Base-by-base conservation (phyloP, 2,888 invertebrate genomes). In the Ditula angustiorana region DNA sequence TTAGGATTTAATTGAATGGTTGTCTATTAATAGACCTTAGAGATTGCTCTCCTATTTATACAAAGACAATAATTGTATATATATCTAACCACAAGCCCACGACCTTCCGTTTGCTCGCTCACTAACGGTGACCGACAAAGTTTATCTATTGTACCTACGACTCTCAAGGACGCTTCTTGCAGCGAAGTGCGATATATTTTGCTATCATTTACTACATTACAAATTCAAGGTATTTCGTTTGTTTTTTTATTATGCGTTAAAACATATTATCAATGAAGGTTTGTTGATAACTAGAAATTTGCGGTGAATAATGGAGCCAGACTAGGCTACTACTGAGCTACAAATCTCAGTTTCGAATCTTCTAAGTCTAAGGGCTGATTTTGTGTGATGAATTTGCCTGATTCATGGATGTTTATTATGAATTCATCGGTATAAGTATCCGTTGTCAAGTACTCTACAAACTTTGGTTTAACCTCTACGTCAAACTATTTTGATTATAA, bases 121-220 rank as follows among this genome's bases (percentile, higher is more conserved):
- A 13, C 26, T 53, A 35, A 53, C 44, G 23, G 19, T 63, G 62
- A 57, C 62, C 62, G 57, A 62, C 57, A 62, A 63, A 57, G 37
- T 19, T 57, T 63, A 63, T 63, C 62, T 50, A 50, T 57, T 62
- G 62, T 49, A n/a, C n/a, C n/a, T n/a, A 35, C 41, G 37, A 24
- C 30, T 23, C 53, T 35, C 62, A 63, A 57, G 62, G 61, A 53
- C 61, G 33, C 21, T 53, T 53, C 53, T 13, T 33, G 52, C 44
- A 19, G n/a, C 16, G 50, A 30, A 46, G 19, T 46, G 46, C 21
- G n/a, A 57, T 30, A 46, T 8, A 23, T 46, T 46, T 57, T 46
- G 56, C 30, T 30, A 46, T 44, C 55, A 5, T 28, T 50, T 41
- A 57, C 21, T 57, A 57, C 28, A 13, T 30, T 53, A 49, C 49